Evolutionary conservation across 2,888 invertebrate genomes (phyloP), one percentile per base, ranked within the genome.

Genomic region (Lobophora halterata): DNA sequence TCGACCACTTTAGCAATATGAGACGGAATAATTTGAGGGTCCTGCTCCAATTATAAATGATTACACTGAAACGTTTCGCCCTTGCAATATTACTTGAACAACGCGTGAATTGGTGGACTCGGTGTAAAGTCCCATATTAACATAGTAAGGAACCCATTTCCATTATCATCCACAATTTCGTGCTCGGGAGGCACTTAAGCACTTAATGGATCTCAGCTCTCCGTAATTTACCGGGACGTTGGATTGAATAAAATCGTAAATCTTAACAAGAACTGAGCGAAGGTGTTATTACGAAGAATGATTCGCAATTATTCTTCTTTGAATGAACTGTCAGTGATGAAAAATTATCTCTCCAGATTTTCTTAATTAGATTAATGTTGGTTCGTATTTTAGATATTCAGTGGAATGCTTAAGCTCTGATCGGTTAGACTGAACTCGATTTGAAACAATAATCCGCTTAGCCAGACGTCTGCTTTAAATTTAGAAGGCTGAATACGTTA

Each of bases 161-260:
- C 80, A 85, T 82, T 82, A 83, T 83, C 80, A 82, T 83, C 80
- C 79, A 72, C 81, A 85, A 85, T 86, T 85, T 85, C 73, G 78
- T 79, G 78, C 83, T 82, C 78, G 79, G 74, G 74, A 78, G 82
- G 82, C 83, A 85, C 85, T 83, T 85, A 83, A 83, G 81, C 78
- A 83, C 81, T 83, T 85, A 85, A 86, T 82, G 85, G 82, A 79
- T 85, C 79, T 78, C 79, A 72, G 79, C 79, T 79, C 74, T 65
- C 72, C 74, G 79, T 81, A 80, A 83, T 83, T 82, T 82, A 79
- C 74, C 72, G 73, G 74, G 73, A 77, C 74, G 80, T 68, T 79
- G 78, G 75, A 83, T 83, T 82, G 80, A 83, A 83, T 85, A 82
- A 83, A 83, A 82, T 75, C 81, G 80, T 83, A 81, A 82, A 82